Evolutionary conservation across 2,113 vertebrate genomes (phyloP).

Genomic region (Engystomops pustulosus): DNA sequence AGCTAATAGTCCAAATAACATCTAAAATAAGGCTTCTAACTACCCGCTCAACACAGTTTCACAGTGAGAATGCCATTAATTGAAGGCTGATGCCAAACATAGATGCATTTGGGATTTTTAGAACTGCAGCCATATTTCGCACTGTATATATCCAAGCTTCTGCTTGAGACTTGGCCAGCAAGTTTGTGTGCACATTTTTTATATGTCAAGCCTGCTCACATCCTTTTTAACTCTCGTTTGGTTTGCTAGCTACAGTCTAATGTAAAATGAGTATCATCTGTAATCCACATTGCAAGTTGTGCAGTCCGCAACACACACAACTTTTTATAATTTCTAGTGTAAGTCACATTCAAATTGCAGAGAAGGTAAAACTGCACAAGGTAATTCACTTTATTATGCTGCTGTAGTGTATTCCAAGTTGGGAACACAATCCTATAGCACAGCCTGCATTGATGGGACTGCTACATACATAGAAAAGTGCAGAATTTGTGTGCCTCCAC

Average conservation of each 20-base stretch:
- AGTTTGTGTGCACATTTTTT: not conserved
- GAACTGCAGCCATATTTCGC: slow-evolving; percentile 28
- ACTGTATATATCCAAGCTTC: not conserved
- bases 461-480: not conserved
- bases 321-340: slow-evolving; percentile 6
- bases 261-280: not conserved
- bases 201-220: not conserved
- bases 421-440: not conserved
- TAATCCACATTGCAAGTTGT: not conserved
- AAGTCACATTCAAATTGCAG: slow-evolving; percentile 4
- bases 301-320: not conserved
- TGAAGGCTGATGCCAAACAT: slow-evolving; percentile 40
- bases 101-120: not conserved
- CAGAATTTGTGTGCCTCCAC: not conserved
- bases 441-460: not conserved
- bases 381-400: slow-evolving; percentile 13
- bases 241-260: not conserved
- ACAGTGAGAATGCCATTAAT: slow-evolving; percentile 21
- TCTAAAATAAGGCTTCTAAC: slow-evolving; percentile 5
- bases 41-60: not conserved
- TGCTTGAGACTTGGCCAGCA: not conserved
- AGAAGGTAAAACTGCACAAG: not conserved
- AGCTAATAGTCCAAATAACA: slow-evolving; percentile 25
- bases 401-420: slow-evolving; percentile 2
- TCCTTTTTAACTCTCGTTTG: not conserved